Evolutionary conservation across 2,888 invertebrate species (phyloP).

Genomic region (Polyommatus icarus): DNA sequence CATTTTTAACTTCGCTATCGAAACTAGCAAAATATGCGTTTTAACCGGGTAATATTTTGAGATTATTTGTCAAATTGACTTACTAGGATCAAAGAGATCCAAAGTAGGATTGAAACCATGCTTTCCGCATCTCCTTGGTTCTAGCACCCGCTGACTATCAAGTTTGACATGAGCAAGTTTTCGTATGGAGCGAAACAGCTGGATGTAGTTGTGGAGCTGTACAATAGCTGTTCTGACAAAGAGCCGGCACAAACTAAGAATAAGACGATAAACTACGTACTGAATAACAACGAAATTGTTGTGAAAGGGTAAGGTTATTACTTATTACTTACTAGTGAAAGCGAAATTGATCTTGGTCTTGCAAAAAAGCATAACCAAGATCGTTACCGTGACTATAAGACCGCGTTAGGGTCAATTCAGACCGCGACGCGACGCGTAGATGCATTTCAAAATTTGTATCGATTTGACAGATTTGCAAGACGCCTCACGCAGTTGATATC

Average conservation of each 20-base stretch:
- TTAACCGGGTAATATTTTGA: too few relatives aligned
- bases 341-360: background rate
- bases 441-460: too few relatives aligned
- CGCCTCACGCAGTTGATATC: too few relatives aligned
- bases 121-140: slow-evolving; percentile 35
- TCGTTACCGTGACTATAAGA: background rate
- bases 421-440: too few relatives aligned
- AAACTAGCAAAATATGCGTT: too few relatives aligned
- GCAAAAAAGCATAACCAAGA: background rate
- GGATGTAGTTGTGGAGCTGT: slow-evolving; percentile 42
- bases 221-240: slow-evolving; percentile 45
- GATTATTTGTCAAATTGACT: too few relatives aligned
- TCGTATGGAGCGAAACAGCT: slow-evolving; percentile 43
- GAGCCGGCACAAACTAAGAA: background rate
- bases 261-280: slow-evolving; percentile 40
- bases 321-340: too few relatives aligned
- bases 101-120: background rate
- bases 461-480: too few relatives aligned
- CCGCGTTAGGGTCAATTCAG: too few relatives aligned
- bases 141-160: slow-evolving; percentile 47
- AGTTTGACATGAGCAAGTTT: slow-evolving; percentile 47
- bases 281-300: slow-evolving; percentile 42
- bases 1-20: too few relatives aligned
- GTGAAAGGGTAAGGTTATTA: slow-evolving; percentile 46
- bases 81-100: too few relatives aligned